Evolutionary conservation across 2,888 invertebrate genomes (phyloP).

Genomic region (Cheilosia grossa): DNA sequence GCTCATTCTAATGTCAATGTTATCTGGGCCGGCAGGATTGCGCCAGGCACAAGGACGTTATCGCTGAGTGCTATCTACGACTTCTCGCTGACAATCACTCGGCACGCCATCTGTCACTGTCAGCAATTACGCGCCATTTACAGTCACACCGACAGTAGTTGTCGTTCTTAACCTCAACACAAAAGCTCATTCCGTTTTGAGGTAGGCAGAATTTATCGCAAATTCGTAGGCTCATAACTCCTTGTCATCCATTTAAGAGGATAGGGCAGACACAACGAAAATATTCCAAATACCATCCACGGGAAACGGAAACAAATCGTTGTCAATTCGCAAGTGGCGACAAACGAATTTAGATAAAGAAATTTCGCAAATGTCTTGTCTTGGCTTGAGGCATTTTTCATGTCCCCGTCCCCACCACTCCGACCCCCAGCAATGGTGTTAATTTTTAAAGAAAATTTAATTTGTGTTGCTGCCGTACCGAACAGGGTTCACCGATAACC

Average conservation of each 20-base stretch:
- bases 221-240: constrained; percentile 15
- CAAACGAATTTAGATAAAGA: constrained; percentile 60
- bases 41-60: neutral
- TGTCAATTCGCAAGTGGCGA: constrained; percentile 37
- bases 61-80: neutral
- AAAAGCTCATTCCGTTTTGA: constrained; percentile 14
- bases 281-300: neutral
- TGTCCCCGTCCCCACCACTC: neutral
- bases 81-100: constrained; percentile 9
- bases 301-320: constrained; percentile 50
- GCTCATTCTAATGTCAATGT: neutral
- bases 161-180: constrained; percentile 1
- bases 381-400: constrained; percentile 15
- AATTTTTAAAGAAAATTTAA: constrained; percentile 44
- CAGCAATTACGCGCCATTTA: constrained; percentile 46
- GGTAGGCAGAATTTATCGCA: constrained; percentile 7
- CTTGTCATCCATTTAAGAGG: constrained; percentile 9
- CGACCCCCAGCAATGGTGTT: constrained; percentile 5
- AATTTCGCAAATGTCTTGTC: constrained; percentile 8
- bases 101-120: constrained; percentile 46
- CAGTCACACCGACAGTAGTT: neutral
- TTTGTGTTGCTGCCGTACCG: constrained; percentile 16
- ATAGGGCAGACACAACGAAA: neutral
- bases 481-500: neutral
- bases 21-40: neutral